phyloP scores from a whole-genome alignment of 2,888 invertebrate genomes.

The Bembecia ichneumoniformis region DNA sequence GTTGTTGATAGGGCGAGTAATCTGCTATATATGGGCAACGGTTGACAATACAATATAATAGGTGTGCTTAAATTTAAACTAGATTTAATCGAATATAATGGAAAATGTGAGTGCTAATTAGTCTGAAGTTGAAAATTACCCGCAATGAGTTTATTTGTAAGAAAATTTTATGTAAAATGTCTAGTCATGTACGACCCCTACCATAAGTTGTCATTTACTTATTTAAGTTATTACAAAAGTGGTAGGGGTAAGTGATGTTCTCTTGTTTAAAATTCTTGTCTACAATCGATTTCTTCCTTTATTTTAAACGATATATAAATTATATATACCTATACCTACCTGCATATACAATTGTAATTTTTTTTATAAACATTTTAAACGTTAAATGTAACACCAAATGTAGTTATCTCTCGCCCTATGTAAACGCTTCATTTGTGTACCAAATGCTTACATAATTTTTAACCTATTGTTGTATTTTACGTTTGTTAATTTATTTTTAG shows the following conservation, averaged over 20 bases:
- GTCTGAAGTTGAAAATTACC: constrained; percentile 15
- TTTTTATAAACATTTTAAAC: not conserved
- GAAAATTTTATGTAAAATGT: constrained; percentile 16
- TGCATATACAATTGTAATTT: not conserved
- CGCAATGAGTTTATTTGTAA: constrained; percentile 1
- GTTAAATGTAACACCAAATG: not conserved
- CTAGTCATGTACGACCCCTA: constrained; percentile 37
- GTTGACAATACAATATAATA: constrained; percentile 55
- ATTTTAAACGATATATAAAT: not conserved
- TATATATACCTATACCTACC: not conserved
- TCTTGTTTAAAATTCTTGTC: not conserved
- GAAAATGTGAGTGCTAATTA: constrained; percentile 25
- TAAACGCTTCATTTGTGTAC: constrained; percentile 46
- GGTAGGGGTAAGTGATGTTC: too few relatives aligned
- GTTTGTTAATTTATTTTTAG: constrained; percentile 69
- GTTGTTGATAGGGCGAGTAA: constrained; percentile 62
- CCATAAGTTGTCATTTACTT: too few relatives aligned
- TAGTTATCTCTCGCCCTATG: constrained; percentile 53
- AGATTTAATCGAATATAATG: constrained; percentile 21
- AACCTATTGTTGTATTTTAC: constrained; percentile 60
- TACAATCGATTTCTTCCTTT: not conserved
- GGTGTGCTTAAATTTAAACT: constrained; percentile 50
- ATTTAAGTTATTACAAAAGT: too few relatives aligned
- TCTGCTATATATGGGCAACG: constrained; percentile 34
- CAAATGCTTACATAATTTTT: constrained; percentile 34